phyloP scores from a whole-genome alignment of 1,140 invertebrate species.

The Megalonaias nervosa region DNA sequence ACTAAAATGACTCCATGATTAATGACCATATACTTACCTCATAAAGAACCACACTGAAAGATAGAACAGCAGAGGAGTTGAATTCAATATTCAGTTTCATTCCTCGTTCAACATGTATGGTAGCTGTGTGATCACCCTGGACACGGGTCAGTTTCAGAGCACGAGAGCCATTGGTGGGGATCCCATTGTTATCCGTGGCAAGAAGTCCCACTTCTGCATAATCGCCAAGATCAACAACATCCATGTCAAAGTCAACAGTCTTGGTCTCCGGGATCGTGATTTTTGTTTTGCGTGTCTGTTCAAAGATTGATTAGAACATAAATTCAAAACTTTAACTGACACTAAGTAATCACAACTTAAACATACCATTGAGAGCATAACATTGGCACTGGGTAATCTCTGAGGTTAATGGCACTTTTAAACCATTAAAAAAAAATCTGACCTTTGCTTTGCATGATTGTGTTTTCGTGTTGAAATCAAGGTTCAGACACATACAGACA shows the following conservation, averaged over 20 bases:
- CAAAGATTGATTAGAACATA: no score
- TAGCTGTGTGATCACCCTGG: constrained; percentile 56
- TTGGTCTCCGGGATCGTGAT: constrained; percentile 40
- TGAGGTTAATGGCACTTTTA: no score
- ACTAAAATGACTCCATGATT: no score
- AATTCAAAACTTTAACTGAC: no score
- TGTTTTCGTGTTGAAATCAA: no score
- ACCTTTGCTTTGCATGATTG: no score
- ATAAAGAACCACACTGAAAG: constrained; percentile 57
- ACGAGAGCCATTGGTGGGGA: constrained; percentile 18
- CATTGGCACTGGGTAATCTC: no score
- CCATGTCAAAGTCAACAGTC: constrained; percentile 35
- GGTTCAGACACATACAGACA: no score
- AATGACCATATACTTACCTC: constrained; percentile 32
- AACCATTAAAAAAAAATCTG: no score
- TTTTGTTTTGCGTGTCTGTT: constrained; percentile 34
- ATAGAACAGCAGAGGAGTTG: constrained; percentile 46
- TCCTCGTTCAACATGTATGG: constrained; percentile 50
- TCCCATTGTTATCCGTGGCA: constrained; percentile 31
- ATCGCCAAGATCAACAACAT: constrained; percentile 40
- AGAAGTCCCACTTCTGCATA: constrained; percentile 43
- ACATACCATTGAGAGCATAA: no score
- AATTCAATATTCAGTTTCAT: constrained; percentile 62
- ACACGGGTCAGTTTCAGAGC: constrained; percentile 33
- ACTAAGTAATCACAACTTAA: no score